Evolutionary conservation across 2,113 vertebrate genomes (phyloP).

Genomic region (Odontophorus gujanensis): DNA sequence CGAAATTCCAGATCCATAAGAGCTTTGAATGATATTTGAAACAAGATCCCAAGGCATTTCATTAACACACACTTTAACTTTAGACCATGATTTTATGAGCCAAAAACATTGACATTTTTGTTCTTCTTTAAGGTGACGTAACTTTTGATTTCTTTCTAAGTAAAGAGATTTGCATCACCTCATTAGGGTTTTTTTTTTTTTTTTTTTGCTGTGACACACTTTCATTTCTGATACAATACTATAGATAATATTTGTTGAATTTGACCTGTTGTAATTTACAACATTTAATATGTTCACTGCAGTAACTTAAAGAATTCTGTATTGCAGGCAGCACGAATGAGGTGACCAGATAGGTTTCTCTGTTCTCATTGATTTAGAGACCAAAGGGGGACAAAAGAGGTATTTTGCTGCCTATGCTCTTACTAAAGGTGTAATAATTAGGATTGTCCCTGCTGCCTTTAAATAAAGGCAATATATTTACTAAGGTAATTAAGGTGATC

Average conservation of each 20-base stretch:
- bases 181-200: not conserved
- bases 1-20: not conserved
- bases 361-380: not conserved
- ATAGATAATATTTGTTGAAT: not conserved
- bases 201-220: not conserved
- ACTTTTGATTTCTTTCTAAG: not conserved
- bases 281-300: not conserved
- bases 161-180: not conserved
- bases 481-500: not conserved
- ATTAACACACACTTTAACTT: not conserved
- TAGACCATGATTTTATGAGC: not conserved
- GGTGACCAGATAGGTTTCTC: not conserved
- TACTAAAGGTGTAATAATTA: not conserved
- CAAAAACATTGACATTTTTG: not conserved
- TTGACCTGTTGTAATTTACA: not conserved
- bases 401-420: not conserved
- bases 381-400: not conserved
- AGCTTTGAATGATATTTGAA: not conserved
- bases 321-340: not conserved
- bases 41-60: not conserved
- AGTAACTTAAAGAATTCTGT: not conserved
- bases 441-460: conserved; percentile 9
- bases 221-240: not conserved
- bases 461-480: not conserved
- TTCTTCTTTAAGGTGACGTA: not conserved